A percentile compares a stretch with the other conserved stretches of the same genome.
Evolutionary conservation across 1,140 invertebrate genomes (phyloP).

Genomic region (Drosophila hydei): DNA sequence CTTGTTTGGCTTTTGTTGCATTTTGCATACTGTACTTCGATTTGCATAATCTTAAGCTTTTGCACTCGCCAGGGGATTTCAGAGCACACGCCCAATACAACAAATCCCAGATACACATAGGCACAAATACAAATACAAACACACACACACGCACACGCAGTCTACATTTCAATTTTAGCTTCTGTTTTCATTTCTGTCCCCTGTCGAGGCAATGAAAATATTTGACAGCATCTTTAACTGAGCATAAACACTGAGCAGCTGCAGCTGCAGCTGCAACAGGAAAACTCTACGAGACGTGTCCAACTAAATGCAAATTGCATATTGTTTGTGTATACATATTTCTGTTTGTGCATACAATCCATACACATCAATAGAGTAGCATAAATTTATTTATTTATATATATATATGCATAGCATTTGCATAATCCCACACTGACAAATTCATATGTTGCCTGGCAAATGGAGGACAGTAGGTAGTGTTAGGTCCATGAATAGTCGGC

Average conservation of each 20-base stretch:
- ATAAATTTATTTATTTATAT: background rate
- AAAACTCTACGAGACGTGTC: slow-evolving; percentile 1
- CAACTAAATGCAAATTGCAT: slow-evolving; percentile 2
- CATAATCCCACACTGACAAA: too few relatives aligned
- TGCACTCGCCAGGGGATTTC: slow-evolving; percentile 64
- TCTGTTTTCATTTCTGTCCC: slow-evolving; percentile 12
- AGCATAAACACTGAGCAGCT: slow-evolving; percentile 21
- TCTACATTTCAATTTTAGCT: slow-evolving; percentile 36
- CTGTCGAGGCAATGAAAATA: slow-evolving; percentile 14
- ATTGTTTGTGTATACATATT: too few relatives aligned
- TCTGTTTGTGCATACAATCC: too few relatives aligned
- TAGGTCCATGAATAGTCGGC: too few relatives aligned
- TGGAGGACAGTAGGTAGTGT: too few relatives aligned
- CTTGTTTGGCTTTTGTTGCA: slow-evolving; percentile 67
- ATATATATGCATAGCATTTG: background rate
- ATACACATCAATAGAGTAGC: background rate
- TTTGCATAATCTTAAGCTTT: slow-evolving; percentile 77
- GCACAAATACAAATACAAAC: background rate
- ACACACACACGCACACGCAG: background rate
- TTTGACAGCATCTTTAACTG: slow-evolving; percentile 40
- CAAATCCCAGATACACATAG: background rate
- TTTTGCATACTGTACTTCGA: slow-evolving; percentile 73
- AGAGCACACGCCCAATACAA: slow-evolving; percentile 25
- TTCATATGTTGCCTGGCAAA: too few relatives aligned
- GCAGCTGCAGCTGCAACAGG: slow-evolving; percentile 9